Conservation (phyloP, 2,797 vertebrate genomes). For the Mormyrops attenuatus region DNA sequence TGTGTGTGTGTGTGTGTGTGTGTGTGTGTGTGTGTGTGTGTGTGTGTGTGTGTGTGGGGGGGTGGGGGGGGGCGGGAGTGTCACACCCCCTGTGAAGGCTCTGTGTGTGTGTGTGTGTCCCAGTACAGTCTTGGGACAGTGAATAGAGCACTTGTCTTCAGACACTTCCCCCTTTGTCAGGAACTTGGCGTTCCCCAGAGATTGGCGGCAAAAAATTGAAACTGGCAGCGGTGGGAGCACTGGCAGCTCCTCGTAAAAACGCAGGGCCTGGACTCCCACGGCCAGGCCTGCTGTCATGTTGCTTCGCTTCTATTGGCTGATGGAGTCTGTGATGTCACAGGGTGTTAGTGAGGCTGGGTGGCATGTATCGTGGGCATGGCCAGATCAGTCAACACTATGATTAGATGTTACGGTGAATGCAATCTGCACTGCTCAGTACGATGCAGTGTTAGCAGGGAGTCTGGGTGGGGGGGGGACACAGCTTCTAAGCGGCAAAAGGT, state of each 20-base stretch:
- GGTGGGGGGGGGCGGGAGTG: neutral
- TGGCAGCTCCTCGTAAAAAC: neutral
- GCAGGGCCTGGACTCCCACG: neutral
- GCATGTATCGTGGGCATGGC: neutral
- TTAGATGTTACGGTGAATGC: neutral
- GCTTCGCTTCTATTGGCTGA: neutral
- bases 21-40: neutral
- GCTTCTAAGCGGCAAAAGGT: neutral
- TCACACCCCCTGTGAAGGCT: neutral
- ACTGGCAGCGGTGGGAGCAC: neutral
- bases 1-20: no score
- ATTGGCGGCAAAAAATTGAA: neutral
- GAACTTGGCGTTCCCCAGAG: neutral
- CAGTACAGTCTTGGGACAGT: constrained; percentile 3
- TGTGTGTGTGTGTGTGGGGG: neutral
- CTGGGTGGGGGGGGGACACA: neutral
- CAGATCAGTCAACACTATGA: neutral
- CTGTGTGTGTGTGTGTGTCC: neutral
- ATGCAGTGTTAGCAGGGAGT: neutral
- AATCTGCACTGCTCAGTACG: neutral
- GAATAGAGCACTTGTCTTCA: constrained; percentile 16
- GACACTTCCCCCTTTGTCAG: neutral
- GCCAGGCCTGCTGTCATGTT: neutral
- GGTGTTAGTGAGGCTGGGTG: neutral
- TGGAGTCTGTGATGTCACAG: neutral